phyloP scores from a whole-genome alignment of 2,797 vertebrate genomes.

The Mallotus villosus region DNA sequence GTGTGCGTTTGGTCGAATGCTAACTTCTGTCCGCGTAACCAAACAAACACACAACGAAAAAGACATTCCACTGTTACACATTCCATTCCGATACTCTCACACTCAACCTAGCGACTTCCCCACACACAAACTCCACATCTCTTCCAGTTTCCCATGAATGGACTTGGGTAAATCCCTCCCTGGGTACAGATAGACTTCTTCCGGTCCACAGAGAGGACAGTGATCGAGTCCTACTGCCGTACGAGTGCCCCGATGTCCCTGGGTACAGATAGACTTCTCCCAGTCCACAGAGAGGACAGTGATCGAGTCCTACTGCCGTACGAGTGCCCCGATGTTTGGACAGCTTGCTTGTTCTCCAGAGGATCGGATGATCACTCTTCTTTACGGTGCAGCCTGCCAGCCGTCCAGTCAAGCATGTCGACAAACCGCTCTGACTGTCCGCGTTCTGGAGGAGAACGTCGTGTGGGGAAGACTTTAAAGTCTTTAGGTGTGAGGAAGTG shows the following conservation, averaged over 20 bases:
- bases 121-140: neutral
- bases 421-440: neutral
- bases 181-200: neutral
- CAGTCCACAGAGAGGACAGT: neutral
- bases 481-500: no score
- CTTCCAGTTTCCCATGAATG: conserved; percentile 5
- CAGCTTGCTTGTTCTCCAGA: conserved; percentile 6
- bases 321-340: conserved; percentile 6
- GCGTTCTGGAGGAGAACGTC: neutral
- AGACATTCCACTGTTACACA: no score
- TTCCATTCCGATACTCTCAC: neutral
- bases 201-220: neutral
- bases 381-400: neutral
- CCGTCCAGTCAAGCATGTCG: neutral
- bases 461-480: neutral
- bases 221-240: no score
- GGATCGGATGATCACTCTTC: conserved; percentile 4
- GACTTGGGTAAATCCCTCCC: neutral
- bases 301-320: no score
- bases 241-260: neutral
- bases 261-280: neutral
- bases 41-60: neutral
- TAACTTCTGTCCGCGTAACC: no score
- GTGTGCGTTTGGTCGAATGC: neutral
- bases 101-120: neutral